Evolutionary conservation across 2,113 vertebrate genomes (phyloP), one percentile per base, ranked within the genome.

Genomic region (Gymnogyps californianus): DNA sequence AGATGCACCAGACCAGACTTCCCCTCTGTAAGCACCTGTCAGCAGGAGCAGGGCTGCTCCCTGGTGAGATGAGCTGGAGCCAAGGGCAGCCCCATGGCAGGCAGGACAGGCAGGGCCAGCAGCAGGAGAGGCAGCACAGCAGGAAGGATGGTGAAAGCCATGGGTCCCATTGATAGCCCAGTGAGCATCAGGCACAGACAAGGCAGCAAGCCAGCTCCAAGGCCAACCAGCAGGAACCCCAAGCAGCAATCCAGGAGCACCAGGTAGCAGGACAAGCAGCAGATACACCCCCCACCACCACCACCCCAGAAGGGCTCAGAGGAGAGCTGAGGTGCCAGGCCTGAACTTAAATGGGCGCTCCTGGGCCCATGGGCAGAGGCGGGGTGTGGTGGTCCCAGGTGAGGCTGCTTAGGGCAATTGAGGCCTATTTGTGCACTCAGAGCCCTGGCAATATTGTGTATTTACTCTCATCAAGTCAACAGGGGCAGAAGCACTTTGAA

Each of bases 301-400:
- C n/a, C n/a, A n/a, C 8, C 8, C 32, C 4, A 32, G 4, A 52
- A 64, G 5, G 16, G 6, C 59, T 69, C 6, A 21, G 1, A 51
- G 3, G 0, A 28, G 1, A 1, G 1, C 2, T 69, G 5, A 29
- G 1, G 1, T 16, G 8, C 20, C 32, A 47, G 18, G 7, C 15
- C 28, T 71, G 66, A 72, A 40, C 28, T 87, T 79, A 57, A 67
- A 36, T 22, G 26, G n/a, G 4, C 8, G 29, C 10, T 87, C 32
- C 42, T 75, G 36, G 54, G 49, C 24, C 10, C 36, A 36, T 5
- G 1, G 14, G 15, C 7, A 19, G 47, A 26, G 20, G 5, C 9
- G 1, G 6, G 2, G 5, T 3, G 24, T 70, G 19, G 32, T 38
- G 34, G 21, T 46, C 11, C 9, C 70, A 81, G n/a, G 32, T 58